Base-by-base conservation (phyloP, 2,113 vertebrate species). In the Macquaria australasica region DNA sequence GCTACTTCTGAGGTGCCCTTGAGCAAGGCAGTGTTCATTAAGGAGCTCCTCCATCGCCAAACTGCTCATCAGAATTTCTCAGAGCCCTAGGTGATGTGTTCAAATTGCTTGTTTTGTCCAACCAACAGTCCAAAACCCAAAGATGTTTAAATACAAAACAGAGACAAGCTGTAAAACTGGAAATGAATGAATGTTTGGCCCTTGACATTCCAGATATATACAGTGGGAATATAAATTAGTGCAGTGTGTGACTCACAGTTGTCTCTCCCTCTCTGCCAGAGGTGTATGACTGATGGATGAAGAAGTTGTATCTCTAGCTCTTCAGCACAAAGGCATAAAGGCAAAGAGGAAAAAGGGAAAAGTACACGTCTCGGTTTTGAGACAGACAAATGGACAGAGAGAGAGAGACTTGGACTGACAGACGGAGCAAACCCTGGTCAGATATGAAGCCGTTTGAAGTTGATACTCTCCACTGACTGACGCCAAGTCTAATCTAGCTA, bases 361-460 rank as follows among this genome's bases (percentile, higher is more conserved):
- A 80, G 59, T 68, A 28, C 63, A 69, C 0, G 14, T 55, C 56
- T 79, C 34, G 15, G 25, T 50, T 84, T 31, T 1, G 25, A 84
- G 75, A 72, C 60, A 55, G 76, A 51, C 10, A 64, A 41, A 76
- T 34, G 55, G 62, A 28, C 56, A 31, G 28, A 31, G 28, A n/a
- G 74, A 76, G 45, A 59, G 70, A 77, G 58, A 8, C 63, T n/a
- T 4, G 1, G 20, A 14, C 82, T 58, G 74, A 82, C 73, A 86
- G 81, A 55, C 4, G 8, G 60, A 41, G 78, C 9, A 43, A 78
- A 82, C 62, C 53, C 18, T 41, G 73, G 82, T 85, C 84, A 71
- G 79, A 85, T 48, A 58, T 20, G 37, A 83, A 67, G 66, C 56
- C 23, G 76, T 92, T 90, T 91, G 91, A 93, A 89, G 88, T 87